Evolutionary conservation across 1,140 invertebrate species (phyloP), one percentile per base, ranked within the genome.

Genomic region (Panagrolaimus sp.): DNA sequence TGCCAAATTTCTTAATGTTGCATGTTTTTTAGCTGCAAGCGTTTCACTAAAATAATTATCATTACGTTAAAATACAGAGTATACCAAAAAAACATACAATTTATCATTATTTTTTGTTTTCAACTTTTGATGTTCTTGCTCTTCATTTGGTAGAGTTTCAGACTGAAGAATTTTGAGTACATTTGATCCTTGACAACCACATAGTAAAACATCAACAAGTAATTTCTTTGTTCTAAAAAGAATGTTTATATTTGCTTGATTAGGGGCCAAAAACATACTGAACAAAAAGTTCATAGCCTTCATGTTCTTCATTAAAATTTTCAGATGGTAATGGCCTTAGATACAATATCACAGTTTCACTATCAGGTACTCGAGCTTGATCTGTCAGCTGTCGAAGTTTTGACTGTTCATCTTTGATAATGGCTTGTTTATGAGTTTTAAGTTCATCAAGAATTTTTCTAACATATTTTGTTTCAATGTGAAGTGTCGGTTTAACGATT

Each of bases 381-480:
- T 20, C 51, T 11, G 27, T 8, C n/a, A 57, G 9, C n/a, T 57
- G 20, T 27, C 20, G 27, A 8, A 57, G 27, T 23, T 13, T 20
- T 16, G 51, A 57, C 11, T 57, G 20, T 2, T 57, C 51, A 38
- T 38, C 31, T 57, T 57, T 57, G 27, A 57, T 25, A 0, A 57
- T 27, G 0, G 11, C 51, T 0, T 11, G 9, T 27, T 57, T 57
- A 13, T 57, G 51, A 23, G 20, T 27, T 25, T 57, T 27, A 20
- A 57, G 20, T 11, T 20, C n/a, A 11, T 57, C 27, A 8, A 57
- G 20, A 57, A 57, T 57, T 11, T 27, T 57, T 57, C 27, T 13
- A 20, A 57, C 51, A 25, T 57, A 16, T 57, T 57, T 57, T 9
- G 51, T 57, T 57, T 57, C 51, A 57, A 57, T 57, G 4, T 57